A percentile compares a stretch with the other conserved stretches of the same genome.
Conservation (phyloP, 2,888 invertebrate genomes). For the Xanthorhoe designata region DNA sequence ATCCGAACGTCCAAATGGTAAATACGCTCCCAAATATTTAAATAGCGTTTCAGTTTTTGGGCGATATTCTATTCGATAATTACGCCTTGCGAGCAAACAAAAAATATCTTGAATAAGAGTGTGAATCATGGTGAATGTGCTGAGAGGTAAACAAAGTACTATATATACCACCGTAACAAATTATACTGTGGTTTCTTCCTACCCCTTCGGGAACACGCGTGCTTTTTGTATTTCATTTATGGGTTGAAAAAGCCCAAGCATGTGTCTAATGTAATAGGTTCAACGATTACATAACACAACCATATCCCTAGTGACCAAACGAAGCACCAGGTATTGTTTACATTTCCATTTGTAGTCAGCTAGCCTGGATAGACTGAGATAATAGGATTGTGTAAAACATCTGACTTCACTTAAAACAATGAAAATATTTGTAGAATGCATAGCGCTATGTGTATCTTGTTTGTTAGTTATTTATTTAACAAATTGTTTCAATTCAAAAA, state of each 20-base stretch:
- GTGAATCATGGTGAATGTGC: not conserved
- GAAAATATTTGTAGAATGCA: too few relatives aligned
- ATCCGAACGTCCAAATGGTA: too few relatives aligned
- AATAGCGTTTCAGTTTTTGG: too few relatives aligned
- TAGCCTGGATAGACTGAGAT: not conserved
- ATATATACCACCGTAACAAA: not conserved
- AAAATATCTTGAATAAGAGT: not conserved
- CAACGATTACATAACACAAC: not conserved
- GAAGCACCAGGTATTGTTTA: constrained; percentile 6
- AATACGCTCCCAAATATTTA: too few relatives aligned
- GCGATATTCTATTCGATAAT: too few relatives aligned
- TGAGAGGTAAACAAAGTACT: not conserved
- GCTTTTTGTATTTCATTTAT: not conserved
- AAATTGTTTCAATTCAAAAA: too few relatives aligned
- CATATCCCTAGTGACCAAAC: constrained; percentile 1
- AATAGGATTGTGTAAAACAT: not conserved
- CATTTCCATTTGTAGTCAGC: constrained; percentile 4
- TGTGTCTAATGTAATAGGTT: not conserved
- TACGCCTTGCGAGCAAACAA: too few relatives aligned
- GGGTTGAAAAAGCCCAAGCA: not conserved
- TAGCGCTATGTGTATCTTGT: too few relatives aligned
- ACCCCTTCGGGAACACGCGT: not conserved
- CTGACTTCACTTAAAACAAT: too few relatives aligned
- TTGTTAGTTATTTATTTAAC: too few relatives aligned
- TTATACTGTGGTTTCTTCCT: not conserved